Evolutionary conservation across 2,113 vertebrate species (phyloP).

Genomic region (Prunella fulvescens): DNA sequence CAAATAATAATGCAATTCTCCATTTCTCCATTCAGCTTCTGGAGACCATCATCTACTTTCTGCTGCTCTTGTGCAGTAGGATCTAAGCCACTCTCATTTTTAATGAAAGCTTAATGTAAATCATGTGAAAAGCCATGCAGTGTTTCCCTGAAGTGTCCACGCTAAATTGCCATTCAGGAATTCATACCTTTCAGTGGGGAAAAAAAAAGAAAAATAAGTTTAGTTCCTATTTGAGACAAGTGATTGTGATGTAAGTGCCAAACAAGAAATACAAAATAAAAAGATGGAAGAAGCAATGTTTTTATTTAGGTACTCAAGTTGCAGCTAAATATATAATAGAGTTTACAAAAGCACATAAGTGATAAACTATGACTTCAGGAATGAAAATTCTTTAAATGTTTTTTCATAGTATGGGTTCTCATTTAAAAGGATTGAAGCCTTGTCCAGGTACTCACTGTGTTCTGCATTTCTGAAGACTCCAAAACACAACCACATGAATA

Average conservation of each 20-base stretch:
- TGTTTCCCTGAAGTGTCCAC: not conserved
- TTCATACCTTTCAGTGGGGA: not conserved
- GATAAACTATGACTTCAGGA: not conserved
- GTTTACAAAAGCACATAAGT: not conserved
- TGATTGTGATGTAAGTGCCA: not conserved
- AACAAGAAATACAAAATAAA: not conserved
- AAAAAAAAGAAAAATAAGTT: not conserved
- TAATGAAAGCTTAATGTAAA: slow-evolving; percentile 38
- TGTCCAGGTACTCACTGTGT: not conserved
- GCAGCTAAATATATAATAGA: not conserved
- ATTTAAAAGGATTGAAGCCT: not conserved
- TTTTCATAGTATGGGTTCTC: not conserved
- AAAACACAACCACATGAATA: not conserved
- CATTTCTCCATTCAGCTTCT: not conserved
- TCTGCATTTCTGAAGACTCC: not conserved
- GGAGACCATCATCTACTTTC: not conserved
- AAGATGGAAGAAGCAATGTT: not conserved
- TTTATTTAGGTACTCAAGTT: not conserved
- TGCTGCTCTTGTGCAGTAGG: not conserved
- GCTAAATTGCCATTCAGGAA: slow-evolving; percentile 47
- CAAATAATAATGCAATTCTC: not conserved
- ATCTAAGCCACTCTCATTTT: not conserved
- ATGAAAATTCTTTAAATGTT: not conserved
- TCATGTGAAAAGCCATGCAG: slow-evolving; percentile 18
- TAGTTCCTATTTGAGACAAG: not conserved